A percentile compares a stretch with the other conserved stretches of the same genome.
Evolutionary conservation across 2,888 invertebrate species (phyloP).

Genomic region (Choristoneura rosaceana): DNA sequence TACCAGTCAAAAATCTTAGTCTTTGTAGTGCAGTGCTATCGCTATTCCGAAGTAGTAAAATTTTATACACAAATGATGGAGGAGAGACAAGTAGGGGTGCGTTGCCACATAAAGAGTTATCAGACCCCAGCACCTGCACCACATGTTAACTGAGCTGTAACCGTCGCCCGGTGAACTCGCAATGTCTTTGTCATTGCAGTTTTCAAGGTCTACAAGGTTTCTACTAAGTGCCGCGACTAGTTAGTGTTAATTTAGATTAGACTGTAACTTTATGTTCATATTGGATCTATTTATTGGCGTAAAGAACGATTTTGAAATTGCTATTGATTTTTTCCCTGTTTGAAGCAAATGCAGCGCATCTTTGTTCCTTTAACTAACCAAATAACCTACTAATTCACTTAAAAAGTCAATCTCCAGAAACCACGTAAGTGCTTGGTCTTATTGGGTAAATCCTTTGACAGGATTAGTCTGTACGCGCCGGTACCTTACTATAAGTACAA

Average conservation of each 20-base stretch:
- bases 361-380: constrained; percentile 29
- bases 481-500: constrained; percentile 10
- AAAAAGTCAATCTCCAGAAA: constrained; percentile 50
- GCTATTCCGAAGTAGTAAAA: too few relatives aligned
- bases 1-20: constrained; percentile 8
- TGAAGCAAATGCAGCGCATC: constrained; percentile 13
- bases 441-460: constrained; percentile 57
- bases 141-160: constrained; percentile 43
- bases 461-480: constrained; percentile 52
- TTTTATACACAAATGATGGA: neutral
- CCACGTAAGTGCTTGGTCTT: constrained; percentile 49
- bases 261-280: neutral
- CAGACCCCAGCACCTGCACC: constrained; percentile 42
- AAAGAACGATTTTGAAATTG: neutral
- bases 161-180: constrained; percentile 31
- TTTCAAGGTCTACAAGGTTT: constrained; percentile 40
- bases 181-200: constrained; percentile 41
- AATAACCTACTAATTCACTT: constrained; percentile 44
- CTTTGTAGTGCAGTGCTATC: neutral
- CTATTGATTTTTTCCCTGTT: neutral
- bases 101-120: constrained; percentile 29
- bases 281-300: neutral
- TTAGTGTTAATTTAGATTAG: neutral
- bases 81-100: constrained; percentile 13
- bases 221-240: constrained; percentile 28